Evolutionary conservation across 2,888 invertebrate genomes (phyloP), one percentile per base, ranked within the genome.

Genomic region (Dasypogon diadema): DNA sequence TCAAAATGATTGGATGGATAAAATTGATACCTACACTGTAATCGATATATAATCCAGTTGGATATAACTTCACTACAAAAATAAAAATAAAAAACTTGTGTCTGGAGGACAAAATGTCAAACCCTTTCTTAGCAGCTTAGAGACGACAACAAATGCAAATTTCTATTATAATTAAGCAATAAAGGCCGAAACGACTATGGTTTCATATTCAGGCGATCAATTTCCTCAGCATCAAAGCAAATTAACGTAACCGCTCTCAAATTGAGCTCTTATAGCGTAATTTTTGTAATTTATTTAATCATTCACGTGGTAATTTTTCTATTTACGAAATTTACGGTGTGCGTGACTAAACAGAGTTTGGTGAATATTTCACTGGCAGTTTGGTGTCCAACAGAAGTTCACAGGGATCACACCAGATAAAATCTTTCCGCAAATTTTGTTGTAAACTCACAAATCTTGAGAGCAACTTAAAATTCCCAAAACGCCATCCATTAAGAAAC

Each of bases 401-500:
- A 42, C 8, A 42, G 42, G 6, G n/a, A 12, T 3, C n/a, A 42
- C n/a, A 42, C 10, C 2, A 2, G 8, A 42, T 42, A 42, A 12
- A 12, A 42, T 42, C 42, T 12, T 30, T 12, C 42, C 42, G 2
- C 42, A 3, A 2, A 12, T 42, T 42, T 6, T 2, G 8, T 6
- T 12, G n/a, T 3, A 12, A 42, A 42, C 42, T 42, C 12, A n/a
- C 12, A 12, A 42, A 42, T 12, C 2, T 42, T 42, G 6, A 3
- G 42, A 42, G 42, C 42, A 8, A 22, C 18, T 37, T 60, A 37
- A 58, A 60, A 60, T 60, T 60, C 48, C 48, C 48, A 22, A 68
- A 68, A 18, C 26, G 48, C 46, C 65, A 24, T 12, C 65, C 65
- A 68, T 68, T 68, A 68, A 68, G 65, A 68, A 68, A 68, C 65